Evolutionary conservation across 1,140 invertebrate species (phyloP), one percentile per base, ranked within the genome.

Genomic region (Brachystomella parvula): DNA sequence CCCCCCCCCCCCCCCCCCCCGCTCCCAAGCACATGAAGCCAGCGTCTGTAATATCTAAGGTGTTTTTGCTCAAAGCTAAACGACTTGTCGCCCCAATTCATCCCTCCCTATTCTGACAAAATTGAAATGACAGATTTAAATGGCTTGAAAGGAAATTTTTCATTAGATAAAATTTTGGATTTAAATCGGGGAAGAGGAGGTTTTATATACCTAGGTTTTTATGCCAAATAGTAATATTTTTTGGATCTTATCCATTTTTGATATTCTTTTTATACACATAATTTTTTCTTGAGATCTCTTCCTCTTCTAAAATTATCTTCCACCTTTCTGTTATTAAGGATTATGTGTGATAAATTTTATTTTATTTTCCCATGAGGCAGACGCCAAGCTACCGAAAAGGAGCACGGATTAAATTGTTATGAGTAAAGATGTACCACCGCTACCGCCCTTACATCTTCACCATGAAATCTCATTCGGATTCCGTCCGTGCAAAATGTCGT

Each of bases 231-330:
- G 35, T 9, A 39, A 39, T 39, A 53, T 19, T n/a, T n/a, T n/a
- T n/a, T n/a, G n/a, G n/a, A n/a, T n/a, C n/a, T n/a, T n/a, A n/a
- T n/a, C n/a, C n/a, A n/a, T n/a, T n/a, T n/a, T n/a, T n/a, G n/a
- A n/a, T n/a, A n/a, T n/a, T n/a, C n/a, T n/a, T n/a, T n/a, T n/a
- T n/a, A n/a, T n/a, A n/a, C n/a, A n/a, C n/a, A n/a, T n/a, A n/a
- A n/a, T n/a, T n/a, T n/a, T n/a, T n/a, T n/a, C n/a, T 53, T 53
- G 12, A 24, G 49, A 53, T 19, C 49, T 19, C 49, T 26, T 53
- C 49, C 49, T 53, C 12, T 24, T 53, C 49, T 53, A 53, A 53
- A 53, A 19, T 19, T 53, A 53, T 53, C 49, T 53, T 15, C 49
- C 24, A 53, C 49, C 49, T 53, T 53, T 53, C 12, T 24, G 49